Evolutionary conservation across 2,113 vertebrate species (phyloP).

Genomic region (Serinus canaria): DNA sequence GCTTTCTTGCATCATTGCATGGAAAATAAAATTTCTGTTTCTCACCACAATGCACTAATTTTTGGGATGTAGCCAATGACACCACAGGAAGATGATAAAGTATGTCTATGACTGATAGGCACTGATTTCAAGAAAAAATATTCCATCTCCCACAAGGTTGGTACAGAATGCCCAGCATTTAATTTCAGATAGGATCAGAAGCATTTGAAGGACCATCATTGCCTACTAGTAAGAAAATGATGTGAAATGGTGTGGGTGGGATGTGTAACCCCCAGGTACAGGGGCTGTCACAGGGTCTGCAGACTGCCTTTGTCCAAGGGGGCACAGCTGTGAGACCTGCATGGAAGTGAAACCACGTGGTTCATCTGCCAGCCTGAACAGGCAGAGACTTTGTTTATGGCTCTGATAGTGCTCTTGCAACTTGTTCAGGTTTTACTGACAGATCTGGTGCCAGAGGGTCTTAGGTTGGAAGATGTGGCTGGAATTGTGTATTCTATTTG

Average conservation of each 20-base stretch:
- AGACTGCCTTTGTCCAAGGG: background rate
- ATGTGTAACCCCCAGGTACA: background rate
- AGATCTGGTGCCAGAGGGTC: background rate
- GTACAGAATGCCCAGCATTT: conserved; percentile 20
- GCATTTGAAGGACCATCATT: conserved; percentile 8
- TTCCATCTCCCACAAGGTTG: background rate
- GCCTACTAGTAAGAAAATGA: background rate
- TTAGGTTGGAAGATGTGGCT: background rate
- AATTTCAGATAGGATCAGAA: conserved; percentile 41
- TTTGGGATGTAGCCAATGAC: background rate
- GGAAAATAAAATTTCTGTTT: background rate
- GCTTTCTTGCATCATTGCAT: background rate
- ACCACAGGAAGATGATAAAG: background rate
- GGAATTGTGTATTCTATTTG: fast-evolving
- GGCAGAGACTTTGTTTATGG: background rate
- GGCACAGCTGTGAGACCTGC: background rate
- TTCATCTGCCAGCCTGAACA: background rate
- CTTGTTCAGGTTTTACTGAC: background rate
- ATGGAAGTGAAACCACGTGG: background rate
- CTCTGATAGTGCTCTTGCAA: background rate
- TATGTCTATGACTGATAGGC: background rate
- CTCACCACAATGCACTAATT: background rate
- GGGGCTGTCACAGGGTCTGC: background rate
- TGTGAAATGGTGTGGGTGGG: background rate
- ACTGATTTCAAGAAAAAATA: conserved; percentile 18